phyloP scores from a whole-genome alignment of 2,888 invertebrate species.

The Drosophila meridiana region DNA sequence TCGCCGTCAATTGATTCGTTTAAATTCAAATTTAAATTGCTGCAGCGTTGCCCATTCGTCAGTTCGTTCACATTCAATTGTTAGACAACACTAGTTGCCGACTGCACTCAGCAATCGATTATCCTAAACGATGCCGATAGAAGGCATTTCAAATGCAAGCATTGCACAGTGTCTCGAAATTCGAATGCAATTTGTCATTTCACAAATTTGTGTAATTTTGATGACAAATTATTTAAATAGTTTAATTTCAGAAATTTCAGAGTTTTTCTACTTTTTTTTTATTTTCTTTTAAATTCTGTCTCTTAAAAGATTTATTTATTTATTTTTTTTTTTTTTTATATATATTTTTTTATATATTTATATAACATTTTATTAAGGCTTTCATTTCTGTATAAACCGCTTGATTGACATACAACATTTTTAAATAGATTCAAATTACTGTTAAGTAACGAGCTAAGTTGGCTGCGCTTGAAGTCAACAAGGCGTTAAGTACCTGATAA shows the following conservation, averaged over 20 bases:
- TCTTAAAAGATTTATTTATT: neutral
- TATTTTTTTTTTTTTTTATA: no score
- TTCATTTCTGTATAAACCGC: no score
- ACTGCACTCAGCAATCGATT: conserved; percentile 21
- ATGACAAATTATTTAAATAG: no score
- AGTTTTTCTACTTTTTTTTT: no score
- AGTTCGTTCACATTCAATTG: neutral
- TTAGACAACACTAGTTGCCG: conserved; percentile 38
- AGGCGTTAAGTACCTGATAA: neutral
- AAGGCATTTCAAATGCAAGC: no score
- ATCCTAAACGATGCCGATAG: conserved; percentile 13
- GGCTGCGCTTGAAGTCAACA: neutral
- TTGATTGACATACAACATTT: no score
- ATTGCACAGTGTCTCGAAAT: conserved; percentile 5
- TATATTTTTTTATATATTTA: no score
- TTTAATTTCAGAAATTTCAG: no score
- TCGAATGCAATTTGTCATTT: conserved; percentile 6
- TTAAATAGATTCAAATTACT: neutral
- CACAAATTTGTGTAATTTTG: neutral
- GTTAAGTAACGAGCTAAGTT: neutral
- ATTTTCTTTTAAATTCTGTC: no score
- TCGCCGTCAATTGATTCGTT: conserved; percentile 20
- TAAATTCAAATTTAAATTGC: conserved; percentile 43
- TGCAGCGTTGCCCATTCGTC: conserved; percentile 22
- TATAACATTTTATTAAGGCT: no score